A percentile compares a stretch with the other conserved stretches of the same genome.
phyloP scores from a whole-genome alignment of 2,797 vertebrate genomes.

The Sibirionetta formosa region DNA sequence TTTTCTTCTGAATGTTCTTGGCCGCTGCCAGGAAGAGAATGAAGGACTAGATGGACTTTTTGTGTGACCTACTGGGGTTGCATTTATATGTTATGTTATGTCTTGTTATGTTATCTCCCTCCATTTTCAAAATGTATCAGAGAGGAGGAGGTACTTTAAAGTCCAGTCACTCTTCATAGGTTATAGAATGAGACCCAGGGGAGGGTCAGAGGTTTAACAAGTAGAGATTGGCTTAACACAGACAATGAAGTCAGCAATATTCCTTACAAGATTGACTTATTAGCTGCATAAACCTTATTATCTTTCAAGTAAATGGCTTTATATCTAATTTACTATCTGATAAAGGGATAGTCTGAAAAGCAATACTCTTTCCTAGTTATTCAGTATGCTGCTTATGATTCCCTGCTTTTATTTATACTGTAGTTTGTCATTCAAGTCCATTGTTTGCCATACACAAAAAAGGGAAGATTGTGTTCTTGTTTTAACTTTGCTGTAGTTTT shows the following conservation, averaged over 20 bases:
- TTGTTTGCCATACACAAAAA: neutral
- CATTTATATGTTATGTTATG: neutral
- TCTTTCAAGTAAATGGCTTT: conserved; percentile 66
- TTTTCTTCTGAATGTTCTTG: neutral
- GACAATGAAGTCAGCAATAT: conserved; percentile 71
- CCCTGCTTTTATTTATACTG: conserved; percentile 15
- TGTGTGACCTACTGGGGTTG: neutral
- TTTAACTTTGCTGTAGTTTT: neutral
- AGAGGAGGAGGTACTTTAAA: neutral
- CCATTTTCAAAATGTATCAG: neutral
- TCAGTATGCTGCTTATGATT: conserved; percentile 4
- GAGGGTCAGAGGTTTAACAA: conserved; percentile 44
- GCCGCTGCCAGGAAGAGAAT: neutral
- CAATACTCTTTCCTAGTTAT: conserved; percentile 5
- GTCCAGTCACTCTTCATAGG: neutral
- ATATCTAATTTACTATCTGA: conserved; percentile 69
- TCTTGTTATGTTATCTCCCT: neutral
- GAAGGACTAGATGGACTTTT: neutral
- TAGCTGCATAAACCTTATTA: conserved; percentile 71
- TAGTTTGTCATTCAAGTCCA: neutral
- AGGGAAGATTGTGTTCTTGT: conserved; percentile 10
- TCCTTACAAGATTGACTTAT: conserved; percentile 72
- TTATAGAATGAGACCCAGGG: conserved; percentile 9
- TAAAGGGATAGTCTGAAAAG: conserved; percentile 46
- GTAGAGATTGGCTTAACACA: conserved; percentile 55